phyloP scores from a whole-genome alignment of 1,140 invertebrate genomes.

The Scaptomyza pallida region DNA sequence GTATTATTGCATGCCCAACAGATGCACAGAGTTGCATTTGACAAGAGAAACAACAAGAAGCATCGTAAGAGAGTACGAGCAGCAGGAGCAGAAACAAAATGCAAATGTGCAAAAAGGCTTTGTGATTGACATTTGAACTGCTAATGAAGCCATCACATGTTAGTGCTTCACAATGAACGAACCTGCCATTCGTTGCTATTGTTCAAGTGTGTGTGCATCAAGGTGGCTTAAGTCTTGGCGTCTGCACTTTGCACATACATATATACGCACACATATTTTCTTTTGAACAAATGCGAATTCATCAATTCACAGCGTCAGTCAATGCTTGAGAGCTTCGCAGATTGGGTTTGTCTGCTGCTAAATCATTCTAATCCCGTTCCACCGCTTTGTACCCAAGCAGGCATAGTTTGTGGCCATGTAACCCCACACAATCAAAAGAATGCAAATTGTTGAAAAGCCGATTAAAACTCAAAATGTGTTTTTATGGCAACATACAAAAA shows the following conservation, averaged over 20 bases:
- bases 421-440: neutral
- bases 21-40: neutral
- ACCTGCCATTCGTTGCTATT: neutral
- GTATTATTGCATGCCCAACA: neutral
- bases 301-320: neutral
- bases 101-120: conserved; percentile 1
- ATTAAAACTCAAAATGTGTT: neutral
- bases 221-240: neutral
- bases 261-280: neutral
- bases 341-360: neutral
- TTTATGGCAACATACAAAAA: too few species aligned
- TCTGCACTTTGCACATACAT: neutral
- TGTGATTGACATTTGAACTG: conserved; percentile 2
- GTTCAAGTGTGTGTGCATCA: neutral
- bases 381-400: neutral
- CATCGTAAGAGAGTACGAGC: neutral
- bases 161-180: neutral
- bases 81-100: neutral
- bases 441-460: neutral
- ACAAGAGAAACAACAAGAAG: neutral
- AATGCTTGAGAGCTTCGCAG: neutral
- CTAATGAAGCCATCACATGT: conserved; percentile 1
- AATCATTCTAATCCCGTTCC: too few species aligned
- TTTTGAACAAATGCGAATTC: conserved; percentile 2
- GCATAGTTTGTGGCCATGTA: neutral